Evolutionary conservation across 2,888 invertebrate genomes (phyloP).

Genomic region (Cosmorhoe ocellata): DNA sequence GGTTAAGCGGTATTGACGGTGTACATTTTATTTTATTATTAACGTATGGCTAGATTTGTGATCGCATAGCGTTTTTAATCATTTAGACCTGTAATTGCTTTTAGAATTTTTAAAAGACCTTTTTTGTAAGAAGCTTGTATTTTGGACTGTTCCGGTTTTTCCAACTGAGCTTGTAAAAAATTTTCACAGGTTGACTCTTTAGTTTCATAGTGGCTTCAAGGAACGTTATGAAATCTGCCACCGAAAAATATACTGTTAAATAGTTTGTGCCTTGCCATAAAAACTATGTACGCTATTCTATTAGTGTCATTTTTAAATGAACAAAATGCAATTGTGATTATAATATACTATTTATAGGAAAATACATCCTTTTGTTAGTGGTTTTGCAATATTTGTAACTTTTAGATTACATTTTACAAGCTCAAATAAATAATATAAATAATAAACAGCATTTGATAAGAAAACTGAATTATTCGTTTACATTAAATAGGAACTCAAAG

Average conservation of each 20-base stretch:
- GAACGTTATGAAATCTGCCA: conserved; percentile 19
- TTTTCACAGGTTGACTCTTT: conserved; percentile 15
- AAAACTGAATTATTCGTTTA: conserved; percentile 13
- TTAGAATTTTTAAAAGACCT: conserved; percentile 19
- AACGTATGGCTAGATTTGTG: conserved; percentile 73
- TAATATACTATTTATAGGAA: background rate
- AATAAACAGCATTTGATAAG: conserved; percentile 21
- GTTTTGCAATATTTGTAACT: conserved; percentile 12
- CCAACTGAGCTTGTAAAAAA: conserved; percentile 30
- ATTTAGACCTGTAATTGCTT: conserved; percentile 29
- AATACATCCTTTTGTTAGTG: conserved; percentile 6
- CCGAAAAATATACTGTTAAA: conserved; percentile 17
- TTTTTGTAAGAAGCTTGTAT: conserved; percentile 32
- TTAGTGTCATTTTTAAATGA: conserved; percentile 15
- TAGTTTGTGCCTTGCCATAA: conserved; percentile 34
- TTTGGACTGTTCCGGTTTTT: conserved; percentile 29
- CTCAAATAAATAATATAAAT: no score
- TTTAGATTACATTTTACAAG: conserved; percentile 30
- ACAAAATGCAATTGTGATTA: conserved; percentile 9
- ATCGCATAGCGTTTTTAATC: conserved; percentile 67
- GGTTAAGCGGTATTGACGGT: conserved; percentile 70
- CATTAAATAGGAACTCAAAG: background rate
- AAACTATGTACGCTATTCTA: conserved; percentile 17
- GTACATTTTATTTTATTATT: conserved; percentile 75
- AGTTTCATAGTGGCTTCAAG: conserved; percentile 24